Evolutionary conservation across 1,140 invertebrate genomes (phyloP).

Genomic region (Paraescarpia echinospica): DNA sequence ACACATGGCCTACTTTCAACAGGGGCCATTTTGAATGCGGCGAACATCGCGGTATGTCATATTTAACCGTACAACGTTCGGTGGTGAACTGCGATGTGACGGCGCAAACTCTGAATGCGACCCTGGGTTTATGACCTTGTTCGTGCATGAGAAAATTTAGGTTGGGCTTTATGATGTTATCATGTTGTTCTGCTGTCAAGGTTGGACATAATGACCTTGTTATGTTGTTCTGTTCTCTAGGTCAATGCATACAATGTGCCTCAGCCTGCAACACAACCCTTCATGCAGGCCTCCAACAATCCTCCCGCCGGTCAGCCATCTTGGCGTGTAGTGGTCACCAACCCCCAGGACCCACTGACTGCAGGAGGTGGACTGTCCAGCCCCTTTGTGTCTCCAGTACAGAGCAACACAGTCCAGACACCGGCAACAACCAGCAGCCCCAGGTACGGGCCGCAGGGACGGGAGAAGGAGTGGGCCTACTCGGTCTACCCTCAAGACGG

Average conservation of each 20-base stretch:
- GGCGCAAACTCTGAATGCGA: too few relatives aligned
- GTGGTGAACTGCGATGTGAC: too few relatives aligned
- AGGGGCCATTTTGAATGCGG: too few relatives aligned
- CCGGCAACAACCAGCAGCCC: background rate
- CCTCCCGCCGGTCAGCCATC: background rate
- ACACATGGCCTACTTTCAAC: too few relatives aligned
- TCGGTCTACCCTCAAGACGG: background rate
- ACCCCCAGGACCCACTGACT: conserved; percentile 15
- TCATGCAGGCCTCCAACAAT: background rate
- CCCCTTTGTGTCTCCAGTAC: background rate
- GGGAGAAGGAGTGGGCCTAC: background rate
- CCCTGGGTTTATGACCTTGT: too few relatives aligned
- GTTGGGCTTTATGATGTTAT: background rate
- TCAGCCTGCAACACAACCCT: background rate
- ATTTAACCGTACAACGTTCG: too few relatives aligned
- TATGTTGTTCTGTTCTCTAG: background rate
- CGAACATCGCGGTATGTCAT: too few relatives aligned
- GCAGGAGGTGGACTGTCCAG: background rate
- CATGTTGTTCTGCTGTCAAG: background rate
- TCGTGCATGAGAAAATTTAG: background rate
- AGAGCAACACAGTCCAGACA: background rate
- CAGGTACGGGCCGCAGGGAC: background rate
- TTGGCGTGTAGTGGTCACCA: background rate
- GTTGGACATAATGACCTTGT: background rate
- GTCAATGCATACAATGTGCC: background rate